A percentile compares a stretch with the other conserved stretches of the same genome.
Evolutionary conservation across 2,797 vertebrate genomes (phyloP).

Genomic region (Hypotaenidia okinawae): DNA sequence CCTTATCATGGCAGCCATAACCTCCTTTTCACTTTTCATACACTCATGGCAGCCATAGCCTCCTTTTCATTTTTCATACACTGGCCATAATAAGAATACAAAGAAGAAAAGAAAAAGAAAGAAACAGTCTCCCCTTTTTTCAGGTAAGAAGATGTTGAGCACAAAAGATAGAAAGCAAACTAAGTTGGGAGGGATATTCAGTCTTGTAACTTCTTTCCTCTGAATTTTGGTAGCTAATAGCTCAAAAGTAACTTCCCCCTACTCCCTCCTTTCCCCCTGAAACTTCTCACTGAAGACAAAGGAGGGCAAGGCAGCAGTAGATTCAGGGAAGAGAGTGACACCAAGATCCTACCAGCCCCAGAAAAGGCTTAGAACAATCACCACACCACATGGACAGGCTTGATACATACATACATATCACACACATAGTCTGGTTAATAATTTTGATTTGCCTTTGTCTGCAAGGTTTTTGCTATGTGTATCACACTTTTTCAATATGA

Average conservation of each 20-base stretch:
- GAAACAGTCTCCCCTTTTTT: neutral
- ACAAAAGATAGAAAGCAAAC: neutral
- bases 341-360: neutral
- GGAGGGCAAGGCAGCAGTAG: neutral
- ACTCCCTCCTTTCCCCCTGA: neutral
- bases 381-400: neutral
- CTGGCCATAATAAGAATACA: neutral
- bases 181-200: neutral
- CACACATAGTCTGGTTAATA: neutral
- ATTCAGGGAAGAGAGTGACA: neutral
- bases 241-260: neutral
- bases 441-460: neutral
- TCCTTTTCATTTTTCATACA: neutral
- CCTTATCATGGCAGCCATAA: neutral
- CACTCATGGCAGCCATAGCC: neutral
- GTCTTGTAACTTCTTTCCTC: neutral
- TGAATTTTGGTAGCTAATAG: neutral
- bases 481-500: neutral
- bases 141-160: neutral
- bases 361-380: neutral
- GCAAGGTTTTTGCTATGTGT: neutral
- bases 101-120: neutral
- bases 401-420: neutral
- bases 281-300: neutral
- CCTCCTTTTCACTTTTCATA: neutral